Evolutionary conservation across 2,113 vertebrate species (phyloP).

Genomic region (Strix uralensis): DNA sequence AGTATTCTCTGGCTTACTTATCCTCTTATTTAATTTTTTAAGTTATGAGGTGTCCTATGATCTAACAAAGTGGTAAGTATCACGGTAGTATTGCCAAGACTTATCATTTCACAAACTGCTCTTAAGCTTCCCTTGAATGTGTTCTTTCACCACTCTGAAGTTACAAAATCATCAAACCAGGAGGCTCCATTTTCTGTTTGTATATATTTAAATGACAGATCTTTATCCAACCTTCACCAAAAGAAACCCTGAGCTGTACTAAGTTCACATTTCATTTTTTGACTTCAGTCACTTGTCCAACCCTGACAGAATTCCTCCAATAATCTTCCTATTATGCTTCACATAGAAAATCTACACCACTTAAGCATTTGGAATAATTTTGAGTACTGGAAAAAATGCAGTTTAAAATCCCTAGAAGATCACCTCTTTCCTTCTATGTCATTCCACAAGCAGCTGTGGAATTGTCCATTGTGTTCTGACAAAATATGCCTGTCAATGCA

Average conservation of each 20-base stretch:
- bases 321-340: neutral
- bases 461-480: neutral
- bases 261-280: neutral
- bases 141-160: neutral
- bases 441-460: neutral
- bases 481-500: neutral
- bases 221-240: neutral
- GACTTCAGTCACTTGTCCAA: neutral
- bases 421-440: neutral
- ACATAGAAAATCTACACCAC: neutral
- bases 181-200: neutral
- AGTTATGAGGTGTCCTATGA: neutral
- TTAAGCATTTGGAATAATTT: neutral
- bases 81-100: neutral
- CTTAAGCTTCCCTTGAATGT: neutral
- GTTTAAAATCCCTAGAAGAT: neutral
- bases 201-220: neutral
- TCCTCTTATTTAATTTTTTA: neutral
- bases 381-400: neutral
- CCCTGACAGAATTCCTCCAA: neutral
- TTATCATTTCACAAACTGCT: neutral
- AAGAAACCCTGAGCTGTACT: neutral
- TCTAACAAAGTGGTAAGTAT: neutral
- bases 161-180: neutral
- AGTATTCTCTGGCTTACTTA: neutral